Percentiles rank a stretch among this genome's conserved stretches.
These are phyloP conservation scores for Rutilus rutilus DNA, from an alignment of 2,113 vertebrate genomes.

Conservation along the genomic window DNA sequence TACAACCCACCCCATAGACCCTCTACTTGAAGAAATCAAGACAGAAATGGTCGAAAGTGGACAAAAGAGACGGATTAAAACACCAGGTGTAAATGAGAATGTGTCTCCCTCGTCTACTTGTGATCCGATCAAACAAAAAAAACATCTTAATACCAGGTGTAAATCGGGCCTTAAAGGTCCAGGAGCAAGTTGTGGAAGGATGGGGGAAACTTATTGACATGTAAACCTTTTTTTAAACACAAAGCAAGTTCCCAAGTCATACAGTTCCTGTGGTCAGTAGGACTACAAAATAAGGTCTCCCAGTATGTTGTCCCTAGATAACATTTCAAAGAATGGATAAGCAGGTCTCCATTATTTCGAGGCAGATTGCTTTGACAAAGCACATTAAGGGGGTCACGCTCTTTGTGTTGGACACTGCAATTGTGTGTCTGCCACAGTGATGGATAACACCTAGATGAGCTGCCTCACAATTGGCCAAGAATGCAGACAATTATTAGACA, in stretches of 20 bases:
- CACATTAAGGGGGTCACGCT: slow-evolving; percentile 56
- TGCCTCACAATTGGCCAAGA: slow-evolving; percentile 48
- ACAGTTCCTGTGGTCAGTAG: slow-evolving; percentile 16
- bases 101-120: too few relatives aligned
- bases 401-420: slow-evolving; percentile 52
- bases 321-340: slow-evolving; percentile 44
- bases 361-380: slow-evolving; percentile 57
- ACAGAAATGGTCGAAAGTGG: too few relatives aligned
- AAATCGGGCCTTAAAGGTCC: background rate
- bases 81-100: too few relatives aligned
- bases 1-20: too few relatives aligned
- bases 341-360: slow-evolving; percentile 43
- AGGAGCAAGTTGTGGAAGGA: slow-evolving; percentile 59
- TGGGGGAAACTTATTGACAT: background rate
- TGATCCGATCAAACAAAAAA: too few relatives aligned
- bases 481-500: slow-evolving; percentile 57
- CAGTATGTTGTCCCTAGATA: slow-evolving; percentile 34
- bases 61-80: too few relatives aligned
- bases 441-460: slow-evolving; percentile 53
- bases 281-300: slow-evolving; percentile 30
- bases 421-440: slow-evolving; percentile 58
- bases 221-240: background rate
- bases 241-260: background rate
- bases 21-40: too few relatives aligned
- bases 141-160: too few relatives aligned